Base-by-base conservation (phyloP, 1,140 invertebrate species). In the Ptiloglossa arizonensis region DNA sequence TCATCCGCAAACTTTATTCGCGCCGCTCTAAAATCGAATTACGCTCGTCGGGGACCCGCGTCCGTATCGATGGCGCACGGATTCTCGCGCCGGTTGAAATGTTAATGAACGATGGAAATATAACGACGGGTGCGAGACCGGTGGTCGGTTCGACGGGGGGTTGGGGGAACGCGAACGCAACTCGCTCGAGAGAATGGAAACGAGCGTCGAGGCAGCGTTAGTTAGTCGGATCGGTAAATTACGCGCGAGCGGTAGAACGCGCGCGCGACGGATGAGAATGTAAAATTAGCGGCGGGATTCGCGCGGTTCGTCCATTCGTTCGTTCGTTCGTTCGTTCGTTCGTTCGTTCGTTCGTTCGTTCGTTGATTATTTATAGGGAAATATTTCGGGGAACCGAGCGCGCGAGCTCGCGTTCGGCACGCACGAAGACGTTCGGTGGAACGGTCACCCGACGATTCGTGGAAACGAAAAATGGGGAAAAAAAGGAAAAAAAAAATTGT, bases 51-150 rank as follows among this genome's bases (percentile, higher is more conserved):
- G 66, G 22, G 48, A 46, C 60, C 6, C 11, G 60, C 19, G 62
- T 17, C 11, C 50, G 62, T 82, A 82, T 81, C 74, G 81, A 76
- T 67, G 54, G 35, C 29, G 50, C 38, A 13, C 54, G 56, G 68
- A 83, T 79, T 52, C 60, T 72, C 62, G 22, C 46, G 27, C 48
- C 79, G 79, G 62, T 70, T 70, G 75, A 82, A 82, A 83, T 68
- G 76, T 79, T 83, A 83, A 83, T 83, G 68, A 83, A 72, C 80
- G 63, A 83, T 79, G 82, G 69, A 83, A 82, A 83, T 79, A 79
- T 82, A 70, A 74, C 59, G 75, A 66, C 52, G 35, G 22, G 24
- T 2, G 46, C 27, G 56, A 48, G 64, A 17, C 8, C 15, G 59
- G 50, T 24, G 24, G 35, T 67, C 9, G 50, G 22, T 48, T 19